Percentiles rank a stretch among this genome's conserved stretches.
phyloP scores from a whole-genome alignment of 2,888 invertebrate species.

The Watsonalla binaria region DNA sequence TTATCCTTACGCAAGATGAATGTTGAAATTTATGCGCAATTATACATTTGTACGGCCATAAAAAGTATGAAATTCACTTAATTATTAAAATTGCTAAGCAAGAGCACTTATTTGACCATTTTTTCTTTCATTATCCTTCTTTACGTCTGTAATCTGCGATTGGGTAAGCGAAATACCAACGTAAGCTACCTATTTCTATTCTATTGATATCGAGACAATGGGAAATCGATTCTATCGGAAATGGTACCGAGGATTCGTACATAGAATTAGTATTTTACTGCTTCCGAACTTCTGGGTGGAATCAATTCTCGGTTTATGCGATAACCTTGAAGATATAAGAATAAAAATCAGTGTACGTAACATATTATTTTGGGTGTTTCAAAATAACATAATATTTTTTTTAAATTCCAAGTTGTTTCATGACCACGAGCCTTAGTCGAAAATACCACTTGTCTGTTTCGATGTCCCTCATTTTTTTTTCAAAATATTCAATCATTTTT shows the following conservation, averaged over 20 bases:
- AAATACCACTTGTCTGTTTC: too few species aligned
- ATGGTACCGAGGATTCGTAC: constrained; percentile 12
- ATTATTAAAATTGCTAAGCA: neutral
- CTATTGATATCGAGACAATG: constrained; percentile 17
- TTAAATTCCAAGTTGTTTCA: too few species aligned
- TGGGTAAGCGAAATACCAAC: neutral
- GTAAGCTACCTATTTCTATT: constrained; percentile 6
- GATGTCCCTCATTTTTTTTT: too few species aligned
- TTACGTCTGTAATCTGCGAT: neutral
- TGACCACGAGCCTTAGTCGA: too few species aligned
- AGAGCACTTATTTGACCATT: neutral
- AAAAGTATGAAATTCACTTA: neutral
- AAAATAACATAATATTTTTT: too few species aligned
- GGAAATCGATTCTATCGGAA: constrained; percentile 10
- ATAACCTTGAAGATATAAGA: neutral
- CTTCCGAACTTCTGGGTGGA: constrained; percentile 10
- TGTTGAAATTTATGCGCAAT: constrained; percentile 14
- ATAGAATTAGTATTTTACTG: constrained; percentile 15
- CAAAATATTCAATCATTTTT: too few species aligned
- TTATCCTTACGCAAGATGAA: constrained; percentile 10
- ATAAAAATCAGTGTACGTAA: neutral
- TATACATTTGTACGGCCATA: neutral
- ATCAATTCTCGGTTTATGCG: constrained; percentile 13
- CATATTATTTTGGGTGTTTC: too few species aligned
- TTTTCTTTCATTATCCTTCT: neutral